phyloP scores from a whole-genome alignment of 2,888 invertebrate species.

The Drosophila neonasuta region DNA sequence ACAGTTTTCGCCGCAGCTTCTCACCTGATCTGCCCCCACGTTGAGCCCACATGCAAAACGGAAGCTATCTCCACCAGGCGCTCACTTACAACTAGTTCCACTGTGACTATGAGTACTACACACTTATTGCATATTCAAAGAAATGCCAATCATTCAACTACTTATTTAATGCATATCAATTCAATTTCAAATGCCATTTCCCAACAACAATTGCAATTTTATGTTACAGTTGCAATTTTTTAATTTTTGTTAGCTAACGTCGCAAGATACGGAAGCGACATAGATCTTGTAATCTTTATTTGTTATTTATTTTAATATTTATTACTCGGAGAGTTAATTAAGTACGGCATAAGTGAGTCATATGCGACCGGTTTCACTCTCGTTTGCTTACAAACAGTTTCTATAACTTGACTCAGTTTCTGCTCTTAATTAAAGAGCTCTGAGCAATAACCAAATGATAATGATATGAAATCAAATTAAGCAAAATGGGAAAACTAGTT shows the following conservation, averaged over 20 bases:
- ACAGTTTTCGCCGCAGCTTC: constrained; percentile 61
- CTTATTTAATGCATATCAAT: too few species aligned
- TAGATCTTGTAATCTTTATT: constrained; percentile 28
- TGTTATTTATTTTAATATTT: not conserved
- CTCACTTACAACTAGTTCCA: constrained; percentile 9
- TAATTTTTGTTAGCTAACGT: constrained; percentile 39
- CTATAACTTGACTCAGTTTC: constrained; percentile 11
- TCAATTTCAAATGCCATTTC: constrained; percentile 5
- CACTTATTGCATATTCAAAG: not conserved
- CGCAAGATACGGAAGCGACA: constrained; percentile 65
- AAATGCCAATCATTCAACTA: constrained; percentile 29
- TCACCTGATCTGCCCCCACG: constrained; percentile 15
- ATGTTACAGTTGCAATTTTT: constrained; percentile 35
- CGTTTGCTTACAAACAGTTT: not conserved
- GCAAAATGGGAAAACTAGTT: not conserved
- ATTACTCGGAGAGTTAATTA: not conserved
- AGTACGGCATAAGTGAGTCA: not conserved
- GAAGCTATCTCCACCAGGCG: constrained; percentile 48
- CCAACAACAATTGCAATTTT: constrained; percentile 13
- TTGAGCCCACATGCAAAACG: constrained; percentile 33
- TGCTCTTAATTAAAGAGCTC: not conserved
- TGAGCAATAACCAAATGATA: not conserved
- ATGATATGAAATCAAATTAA: not conserved
- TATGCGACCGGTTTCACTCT: constrained; percentile 13
- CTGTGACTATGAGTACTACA: constrained; percentile 2